These are phyloP conservation scores for Empidonax alnorum DNA, from an alignment of 2,113 vertebrate genomes.

Conservation along the genomic window DNA sequence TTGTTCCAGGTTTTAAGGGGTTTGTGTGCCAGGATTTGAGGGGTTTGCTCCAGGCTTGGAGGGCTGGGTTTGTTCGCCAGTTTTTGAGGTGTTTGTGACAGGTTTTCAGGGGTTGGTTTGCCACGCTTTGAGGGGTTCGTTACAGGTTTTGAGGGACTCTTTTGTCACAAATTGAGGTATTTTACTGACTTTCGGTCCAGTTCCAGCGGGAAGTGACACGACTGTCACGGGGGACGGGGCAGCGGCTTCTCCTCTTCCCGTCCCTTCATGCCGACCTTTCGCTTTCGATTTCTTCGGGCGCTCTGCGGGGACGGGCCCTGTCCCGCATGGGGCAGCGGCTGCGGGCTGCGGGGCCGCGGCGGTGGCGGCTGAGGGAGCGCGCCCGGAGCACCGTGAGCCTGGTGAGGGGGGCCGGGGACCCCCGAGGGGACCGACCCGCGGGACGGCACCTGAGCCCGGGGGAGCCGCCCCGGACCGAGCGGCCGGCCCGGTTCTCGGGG, in stretches of 20 bases:
- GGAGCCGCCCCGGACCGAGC: too few relatives aligned
- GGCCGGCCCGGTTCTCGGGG: too few relatives aligned
- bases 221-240: too few relatives aligned
- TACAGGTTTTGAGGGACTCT: background rate
- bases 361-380: background rate
- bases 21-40: background rate
- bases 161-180: background rate
- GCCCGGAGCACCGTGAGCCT: background rate
- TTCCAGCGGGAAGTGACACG: background rate
- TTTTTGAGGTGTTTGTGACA: background rate
- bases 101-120: background rate
- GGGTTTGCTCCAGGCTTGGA: too few relatives aligned
- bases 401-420: background rate
- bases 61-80: background rate
- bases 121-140: background rate
- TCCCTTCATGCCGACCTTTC: background rate
- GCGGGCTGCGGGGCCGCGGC: background rate
- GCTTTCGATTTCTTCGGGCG: background rate
- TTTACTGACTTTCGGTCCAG: fast-evolving
- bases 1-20: background rate
- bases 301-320: background rate
- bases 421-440: too few relatives aligned
- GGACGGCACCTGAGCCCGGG: too few relatives aligned
- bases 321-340: background rate
- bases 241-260: background rate